phyloP scores from a whole-genome alignment of 2,113 vertebrate species.

The Pithys albifrons region DNA sequence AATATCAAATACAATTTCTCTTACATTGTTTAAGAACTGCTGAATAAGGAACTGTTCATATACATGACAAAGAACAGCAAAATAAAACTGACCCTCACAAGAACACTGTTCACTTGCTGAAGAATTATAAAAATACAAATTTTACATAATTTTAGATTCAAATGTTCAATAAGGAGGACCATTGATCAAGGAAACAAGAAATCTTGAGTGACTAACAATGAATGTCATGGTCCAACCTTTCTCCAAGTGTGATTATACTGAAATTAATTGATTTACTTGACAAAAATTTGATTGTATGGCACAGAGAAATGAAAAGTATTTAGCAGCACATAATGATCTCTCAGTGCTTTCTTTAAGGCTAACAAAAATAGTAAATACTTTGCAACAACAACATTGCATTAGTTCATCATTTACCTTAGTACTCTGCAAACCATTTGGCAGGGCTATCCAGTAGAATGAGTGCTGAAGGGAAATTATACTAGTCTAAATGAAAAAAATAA shows the following conservation, averaged over 20 bases:
- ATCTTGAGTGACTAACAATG: not conserved
- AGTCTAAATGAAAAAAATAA: not conserved
- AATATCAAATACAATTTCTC: not conserved
- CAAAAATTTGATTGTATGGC: not conserved
- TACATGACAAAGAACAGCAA: not conserved
- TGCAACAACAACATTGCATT: not conserved
- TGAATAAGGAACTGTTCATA: not conserved
- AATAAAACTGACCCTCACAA: not conserved
- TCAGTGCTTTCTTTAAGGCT: not conserved
- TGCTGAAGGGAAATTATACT: not conserved
- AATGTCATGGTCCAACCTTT: not conserved
- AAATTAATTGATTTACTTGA: not conserved
- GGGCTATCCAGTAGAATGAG: not conserved
- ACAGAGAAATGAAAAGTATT: not conserved
- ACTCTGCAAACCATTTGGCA: not conserved
- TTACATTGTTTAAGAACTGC: not conserved
- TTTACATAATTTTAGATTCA: not conserved
- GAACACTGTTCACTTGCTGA: not conserved
- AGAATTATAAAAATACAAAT: not conserved
- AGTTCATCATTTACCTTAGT: not conserved
- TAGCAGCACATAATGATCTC: not conserved
- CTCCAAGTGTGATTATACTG: not conserved
- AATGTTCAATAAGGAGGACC: not conserved
- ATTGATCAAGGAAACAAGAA: not conserved
- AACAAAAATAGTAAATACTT: not conserved